Percentiles rank a stretch among this genome's conserved stretches.
These are phyloP conservation scores for Pterocles gutturalis DNA, from an alignment of 2,113 vertebrate genomes.

Conservation along the genomic window DNA sequence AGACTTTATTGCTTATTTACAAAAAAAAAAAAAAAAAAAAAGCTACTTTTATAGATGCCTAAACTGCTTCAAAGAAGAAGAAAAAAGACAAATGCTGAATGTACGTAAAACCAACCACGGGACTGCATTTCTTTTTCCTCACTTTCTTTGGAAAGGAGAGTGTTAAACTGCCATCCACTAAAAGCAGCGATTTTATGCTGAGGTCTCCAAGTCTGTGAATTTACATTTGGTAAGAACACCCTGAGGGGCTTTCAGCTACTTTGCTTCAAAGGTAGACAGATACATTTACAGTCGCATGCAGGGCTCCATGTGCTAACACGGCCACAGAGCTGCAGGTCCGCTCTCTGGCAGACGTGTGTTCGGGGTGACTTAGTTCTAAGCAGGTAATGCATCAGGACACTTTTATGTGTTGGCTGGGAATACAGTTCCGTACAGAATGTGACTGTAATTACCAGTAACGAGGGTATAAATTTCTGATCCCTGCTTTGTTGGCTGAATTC, in stretches of 20 bases:
- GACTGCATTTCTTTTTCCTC: background rate
- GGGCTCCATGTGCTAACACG: conserved; percentile 3
- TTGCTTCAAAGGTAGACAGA: conserved; percentile 69
- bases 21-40: background rate
- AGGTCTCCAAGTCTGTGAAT: conserved; percentile 71
- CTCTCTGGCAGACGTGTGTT: conserved; percentile 12
- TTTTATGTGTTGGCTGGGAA: conserved; percentile 67
- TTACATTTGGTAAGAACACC: conserved; percentile 74
- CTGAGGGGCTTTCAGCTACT: conserved; percentile 65
- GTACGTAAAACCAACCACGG: background rate
- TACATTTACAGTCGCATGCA: conserved; percentile 42
- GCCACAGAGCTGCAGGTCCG: background rate
- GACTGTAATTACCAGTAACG: conserved; percentile 69
- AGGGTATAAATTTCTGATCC: conserved; percentile 67
- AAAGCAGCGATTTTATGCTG: conserved; percentile 63
- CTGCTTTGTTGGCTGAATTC: conserved; percentile 56
- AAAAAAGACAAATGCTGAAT: background rate
- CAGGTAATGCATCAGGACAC: conserved; percentile 54
- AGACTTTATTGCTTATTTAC: conserved; percentile 28
- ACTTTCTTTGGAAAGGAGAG: conserved; percentile 22
- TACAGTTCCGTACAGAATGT: conserved; percentile 49
- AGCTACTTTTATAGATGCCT: background rate
- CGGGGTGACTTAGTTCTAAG: conserved; percentile 30
- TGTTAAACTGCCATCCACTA: conserved; percentile 54
- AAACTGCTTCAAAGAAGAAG: background rate